Conservation (phyloP, 2,888 invertebrate species). For the Acanthosoma haemorrhoidale region DNA sequence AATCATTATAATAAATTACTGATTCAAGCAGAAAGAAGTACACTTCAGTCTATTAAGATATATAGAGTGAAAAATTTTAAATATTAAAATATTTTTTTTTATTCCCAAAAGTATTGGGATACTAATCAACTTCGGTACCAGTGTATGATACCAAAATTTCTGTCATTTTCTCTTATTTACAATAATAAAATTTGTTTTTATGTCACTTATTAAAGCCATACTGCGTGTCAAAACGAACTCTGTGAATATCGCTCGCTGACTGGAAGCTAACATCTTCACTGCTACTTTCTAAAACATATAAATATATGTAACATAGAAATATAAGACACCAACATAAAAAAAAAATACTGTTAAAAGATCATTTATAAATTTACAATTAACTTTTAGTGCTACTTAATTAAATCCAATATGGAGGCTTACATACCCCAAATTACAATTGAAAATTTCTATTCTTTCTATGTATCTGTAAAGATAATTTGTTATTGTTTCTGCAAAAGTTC, state of each 20-base stretch:
- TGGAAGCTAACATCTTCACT: slow-evolving; percentile 35
- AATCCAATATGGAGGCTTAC: no score
- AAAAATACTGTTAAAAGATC: no score
- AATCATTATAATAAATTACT: slow-evolving; percentile 23
- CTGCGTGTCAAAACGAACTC: slow-evolving; percentile 35
- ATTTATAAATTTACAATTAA: no score
- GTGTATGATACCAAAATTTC: slow-evolving; percentile 2
- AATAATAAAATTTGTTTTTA: background rate
- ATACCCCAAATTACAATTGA: no score
- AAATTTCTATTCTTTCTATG: no score
- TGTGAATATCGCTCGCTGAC: slow-evolving; percentile 31
- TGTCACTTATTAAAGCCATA: slow-evolving; percentile 8
- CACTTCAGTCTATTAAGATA: slow-evolving; percentile 28
- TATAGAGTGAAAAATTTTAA: slow-evolving; percentile 19
- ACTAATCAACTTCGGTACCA: slow-evolving; percentile 17
- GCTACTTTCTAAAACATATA: slow-evolving; percentile 35
- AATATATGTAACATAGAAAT: background rate
- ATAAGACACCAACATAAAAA: no score
- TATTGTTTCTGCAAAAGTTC: no score
- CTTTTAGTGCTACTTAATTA: no score
- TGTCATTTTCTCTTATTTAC: slow-evolving; percentile 22
- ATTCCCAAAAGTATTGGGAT: slow-evolving; percentile 26
- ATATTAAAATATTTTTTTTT: slow-evolving; percentile 25
- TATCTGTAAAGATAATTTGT: no score
- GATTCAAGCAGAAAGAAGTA: slow-evolving; percentile 19